phyloP scores from a whole-genome alignment of 1,140 invertebrate species.

The Sweltsa coloradensis region DNA sequence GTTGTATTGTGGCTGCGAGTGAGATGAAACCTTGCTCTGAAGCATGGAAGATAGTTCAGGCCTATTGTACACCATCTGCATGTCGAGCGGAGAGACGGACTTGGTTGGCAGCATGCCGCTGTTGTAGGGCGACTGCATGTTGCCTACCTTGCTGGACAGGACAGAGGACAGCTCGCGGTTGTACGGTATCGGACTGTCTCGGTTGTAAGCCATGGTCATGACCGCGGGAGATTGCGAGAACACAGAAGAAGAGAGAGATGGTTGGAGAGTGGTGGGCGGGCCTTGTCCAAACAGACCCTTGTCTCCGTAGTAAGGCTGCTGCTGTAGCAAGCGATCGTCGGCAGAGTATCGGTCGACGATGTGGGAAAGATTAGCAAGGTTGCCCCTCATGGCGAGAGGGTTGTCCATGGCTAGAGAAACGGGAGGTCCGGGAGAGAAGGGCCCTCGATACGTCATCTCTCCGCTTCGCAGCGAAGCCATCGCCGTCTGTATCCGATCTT shows the following conservation, averaged over 20 bases:
- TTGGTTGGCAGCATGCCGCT: constrained; percentile 3
- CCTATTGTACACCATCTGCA: background rate
- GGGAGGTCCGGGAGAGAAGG: constrained; percentile 6
- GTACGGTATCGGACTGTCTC: background rate
- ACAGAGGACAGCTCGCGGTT: constrained; percentile 5
- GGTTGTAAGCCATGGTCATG: constrained; percentile 17
- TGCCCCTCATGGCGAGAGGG: constrained; percentile 26
- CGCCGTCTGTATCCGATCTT: no score
- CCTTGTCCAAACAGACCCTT: constrained; percentile 27
- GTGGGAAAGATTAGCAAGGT: constrained; percentile 41
- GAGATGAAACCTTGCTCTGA: background rate
- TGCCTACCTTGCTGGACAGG: constrained; percentile 4
- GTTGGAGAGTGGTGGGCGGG: no score
- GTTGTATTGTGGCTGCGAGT: constrained; percentile 2
- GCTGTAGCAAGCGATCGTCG: constrained; percentile 37
- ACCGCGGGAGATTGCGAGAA: constrained; percentile 22
- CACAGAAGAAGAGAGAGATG: constrained; percentile 16
- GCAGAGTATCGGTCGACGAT: constrained; percentile 42
- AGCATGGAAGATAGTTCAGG: constrained; percentile 1
- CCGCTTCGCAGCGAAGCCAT: no score
- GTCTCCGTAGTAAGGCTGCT: constrained; percentile 37
- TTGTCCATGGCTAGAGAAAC: constrained; percentile 4
- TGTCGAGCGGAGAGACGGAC: background rate
- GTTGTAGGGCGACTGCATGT: constrained; percentile 7
- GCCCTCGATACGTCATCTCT: no score